These are phyloP conservation scores for Ctenoplectra terminalis DNA, from an alignment of 1,140 invertebrate species.

Conservation along the genomic window DNA sequence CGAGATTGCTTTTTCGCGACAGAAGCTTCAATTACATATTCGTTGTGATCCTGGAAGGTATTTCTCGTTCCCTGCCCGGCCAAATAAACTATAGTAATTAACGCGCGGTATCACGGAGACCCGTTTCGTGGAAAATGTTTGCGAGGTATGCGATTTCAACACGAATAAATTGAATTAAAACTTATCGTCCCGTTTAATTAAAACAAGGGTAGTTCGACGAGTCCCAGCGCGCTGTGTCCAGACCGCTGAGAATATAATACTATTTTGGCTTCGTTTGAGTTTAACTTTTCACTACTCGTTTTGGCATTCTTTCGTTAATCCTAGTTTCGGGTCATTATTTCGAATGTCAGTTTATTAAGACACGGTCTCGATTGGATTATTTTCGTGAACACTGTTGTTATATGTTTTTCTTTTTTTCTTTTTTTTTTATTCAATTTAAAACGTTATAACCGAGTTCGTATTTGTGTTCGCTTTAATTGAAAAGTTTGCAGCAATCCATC, in stretches of 20 bases:
- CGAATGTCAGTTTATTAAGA: no score
- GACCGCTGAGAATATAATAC: background rate
- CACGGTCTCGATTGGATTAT: no score
- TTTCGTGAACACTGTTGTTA: no score
- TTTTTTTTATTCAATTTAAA: no score
- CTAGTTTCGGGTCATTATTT: no score
- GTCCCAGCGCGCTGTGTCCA: no score
- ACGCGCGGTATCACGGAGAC: background rate
- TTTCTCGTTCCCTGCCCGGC: background rate
- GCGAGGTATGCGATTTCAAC: background rate
- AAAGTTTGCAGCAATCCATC: no score
- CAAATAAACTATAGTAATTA: background rate
- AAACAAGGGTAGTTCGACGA: background rate
- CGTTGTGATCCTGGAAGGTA: background rate
- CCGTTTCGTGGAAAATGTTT: background rate
- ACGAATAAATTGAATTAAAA: constrained; percentile 30
- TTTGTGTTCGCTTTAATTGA: no score
- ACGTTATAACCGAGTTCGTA: no score
- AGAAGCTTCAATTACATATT: background rate
- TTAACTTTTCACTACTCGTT: no score
- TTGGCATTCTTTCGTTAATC: no score
- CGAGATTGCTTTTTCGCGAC: background rate
- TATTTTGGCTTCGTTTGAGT: constrained; percentile 4
- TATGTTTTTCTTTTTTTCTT: no score
- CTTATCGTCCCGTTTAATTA: constrained; percentile 11